phyloP scores from a whole-genome alignment of 1,140 invertebrate species.

The Idris sp. region DNA sequence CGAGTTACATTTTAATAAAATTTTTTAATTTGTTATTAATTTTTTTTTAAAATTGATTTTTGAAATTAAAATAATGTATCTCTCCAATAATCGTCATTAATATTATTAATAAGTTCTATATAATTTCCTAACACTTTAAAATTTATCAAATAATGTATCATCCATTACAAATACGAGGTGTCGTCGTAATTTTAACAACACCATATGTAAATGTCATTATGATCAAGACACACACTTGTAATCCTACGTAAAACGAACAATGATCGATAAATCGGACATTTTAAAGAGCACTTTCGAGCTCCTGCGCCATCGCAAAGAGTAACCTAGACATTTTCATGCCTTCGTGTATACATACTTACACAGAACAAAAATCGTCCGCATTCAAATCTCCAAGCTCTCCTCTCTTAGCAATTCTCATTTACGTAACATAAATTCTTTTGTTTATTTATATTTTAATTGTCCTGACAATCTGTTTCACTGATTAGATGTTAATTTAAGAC shows the following conservation, averaged over 20 bases:
- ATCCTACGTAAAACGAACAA: slow-evolving; percentile 38
- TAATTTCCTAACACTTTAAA: not conserved
- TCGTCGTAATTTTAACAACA: slow-evolving; percentile 23
- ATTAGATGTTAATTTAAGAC: not conserved
- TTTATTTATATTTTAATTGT: slow-evolving; percentile 2
- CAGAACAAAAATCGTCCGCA: not conserved
- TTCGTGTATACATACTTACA: slow-evolving; percentile 24
- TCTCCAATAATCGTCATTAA: too few relatives aligned
- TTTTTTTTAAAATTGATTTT: too few relatives aligned
- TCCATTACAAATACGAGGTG: not conserved
- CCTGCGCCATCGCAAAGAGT: slow-evolving; percentile 38
- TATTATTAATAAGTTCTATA: too few relatives aligned
- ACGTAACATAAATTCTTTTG: not conserved
- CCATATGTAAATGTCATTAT: slow-evolving; percentile 38
- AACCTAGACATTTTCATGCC: slow-evolving; percentile 33
- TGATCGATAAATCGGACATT: slow-evolving; percentile 51
- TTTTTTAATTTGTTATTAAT: too few relatives aligned
- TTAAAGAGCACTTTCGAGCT: slow-evolving; percentile 45
- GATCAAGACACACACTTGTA: slow-evolving; percentile 32
- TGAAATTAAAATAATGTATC: too few relatives aligned
- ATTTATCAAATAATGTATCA: not conserved
- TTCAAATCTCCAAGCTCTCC: not conserved
- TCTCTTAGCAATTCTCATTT: too few relatives aligned
- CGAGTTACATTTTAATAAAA: too few relatives aligned
- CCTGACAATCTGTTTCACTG: not conserved